These are phyloP conservation scores for Smutsia gigantea DNA, from an alignment of 2,797 vertebrate species.

Conservation along the genomic window DNA sequence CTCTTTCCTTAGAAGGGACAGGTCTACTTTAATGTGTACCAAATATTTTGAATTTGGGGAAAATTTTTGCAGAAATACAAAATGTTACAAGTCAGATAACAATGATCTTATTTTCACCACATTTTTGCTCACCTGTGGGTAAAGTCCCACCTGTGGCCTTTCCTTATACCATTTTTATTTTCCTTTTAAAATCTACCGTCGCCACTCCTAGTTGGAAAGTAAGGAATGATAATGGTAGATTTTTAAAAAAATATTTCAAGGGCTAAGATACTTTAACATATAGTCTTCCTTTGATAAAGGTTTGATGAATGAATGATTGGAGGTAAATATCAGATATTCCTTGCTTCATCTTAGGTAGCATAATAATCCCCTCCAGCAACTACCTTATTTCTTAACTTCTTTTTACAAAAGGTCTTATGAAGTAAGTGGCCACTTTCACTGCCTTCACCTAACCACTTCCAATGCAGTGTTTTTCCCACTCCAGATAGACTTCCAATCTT, in stretches of 20 bases:
- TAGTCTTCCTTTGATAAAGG: neutral
- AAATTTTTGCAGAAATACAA: neutral
- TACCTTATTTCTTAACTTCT: neutral
- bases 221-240: neutral
- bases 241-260: neutral
- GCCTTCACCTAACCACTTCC: neutral
- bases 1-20: neutral
- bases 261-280: neutral
- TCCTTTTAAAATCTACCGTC: neutral
- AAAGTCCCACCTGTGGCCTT: neutral
- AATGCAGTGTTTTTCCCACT: neutral
- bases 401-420: neutral
- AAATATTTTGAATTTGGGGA: neutral
- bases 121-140: neutral
- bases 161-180: neutral
- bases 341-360: neutral
- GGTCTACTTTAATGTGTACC: neutral
- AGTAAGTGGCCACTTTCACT: neutral
- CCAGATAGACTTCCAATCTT: neutral
- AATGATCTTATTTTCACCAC: slow-evolving; percentile 1
- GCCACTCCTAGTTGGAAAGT: neutral
- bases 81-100: neutral
- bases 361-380: neutral
- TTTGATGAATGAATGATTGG: neutral
- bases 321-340: neutral